These are phyloP conservation scores for Acleris holmiana DNA, from an alignment of 2,888 invertebrate genomes.

Conservation along the genomic window DNA sequence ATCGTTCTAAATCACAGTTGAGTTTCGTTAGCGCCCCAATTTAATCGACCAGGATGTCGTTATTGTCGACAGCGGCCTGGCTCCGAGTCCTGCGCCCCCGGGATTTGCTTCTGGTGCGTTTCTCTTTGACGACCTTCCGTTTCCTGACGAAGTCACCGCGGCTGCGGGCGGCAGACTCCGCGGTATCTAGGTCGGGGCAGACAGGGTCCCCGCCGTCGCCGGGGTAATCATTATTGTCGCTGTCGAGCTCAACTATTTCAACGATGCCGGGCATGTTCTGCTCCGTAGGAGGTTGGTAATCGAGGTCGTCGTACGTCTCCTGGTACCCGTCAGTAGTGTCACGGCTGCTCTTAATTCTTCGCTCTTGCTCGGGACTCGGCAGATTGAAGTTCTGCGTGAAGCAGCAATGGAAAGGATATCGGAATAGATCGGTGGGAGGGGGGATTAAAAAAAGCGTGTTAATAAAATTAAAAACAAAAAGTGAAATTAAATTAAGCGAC, in stretches of 20 bases:
- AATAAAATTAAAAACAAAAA: conserved; percentile 77
- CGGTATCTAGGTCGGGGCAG: conserved; percentile 70
- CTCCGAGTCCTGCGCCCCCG: conserved; percentile 75
- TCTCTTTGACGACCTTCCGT: conserved; percentile 64
- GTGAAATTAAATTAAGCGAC: conserved; percentile 67
- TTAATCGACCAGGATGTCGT: conserved; percentile 66
- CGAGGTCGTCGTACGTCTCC: conserved; percentile 63
- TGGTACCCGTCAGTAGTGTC: conserved; percentile 70
- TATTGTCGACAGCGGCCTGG: conserved; percentile 61
- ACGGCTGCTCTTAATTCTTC: conserved; percentile 43
- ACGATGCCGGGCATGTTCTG: conserved; percentile 62
- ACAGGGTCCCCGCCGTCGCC: conserved; percentile 56
- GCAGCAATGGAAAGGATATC: conserved; percentile 68
- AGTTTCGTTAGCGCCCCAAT: conserved; percentile 47
- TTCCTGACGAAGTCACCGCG: conserved; percentile 70
- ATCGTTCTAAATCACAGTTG: conserved; percentile 70
- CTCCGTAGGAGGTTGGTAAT: conserved; percentile 59
- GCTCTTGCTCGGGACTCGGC: conserved; percentile 62
- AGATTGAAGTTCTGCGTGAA: conserved; percentile 80
- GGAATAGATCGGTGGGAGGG: conserved; percentile 69
- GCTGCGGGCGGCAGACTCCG: conserved; percentile 64
- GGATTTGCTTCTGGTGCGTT: conserved; percentile 69
- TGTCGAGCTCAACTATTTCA: conserved; percentile 70
- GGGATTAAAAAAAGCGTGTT: conserved; percentile 84
- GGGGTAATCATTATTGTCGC: conserved; percentile 45